Base-by-base conservation (phyloP, 2,888 invertebrate species). In the Andricus curvator region DNA sequence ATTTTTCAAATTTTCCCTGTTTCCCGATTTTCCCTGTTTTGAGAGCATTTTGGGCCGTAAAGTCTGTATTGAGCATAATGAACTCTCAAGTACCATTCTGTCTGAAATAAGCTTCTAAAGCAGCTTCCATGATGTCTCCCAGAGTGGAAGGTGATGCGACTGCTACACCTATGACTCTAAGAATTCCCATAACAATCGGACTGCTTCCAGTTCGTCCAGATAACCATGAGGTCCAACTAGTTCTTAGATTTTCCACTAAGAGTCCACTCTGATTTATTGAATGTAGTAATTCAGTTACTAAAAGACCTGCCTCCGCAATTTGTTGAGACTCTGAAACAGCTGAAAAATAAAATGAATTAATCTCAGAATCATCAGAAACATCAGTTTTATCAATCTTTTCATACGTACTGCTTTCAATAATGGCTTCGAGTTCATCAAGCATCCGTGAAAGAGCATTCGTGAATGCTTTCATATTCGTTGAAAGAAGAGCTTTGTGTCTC, bases 91-190 rank as follows among this genome's bases (percentile, higher is more conserved):
- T 89, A 94, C 94, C 93, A 86, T 92, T 93, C 84, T 93, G 94
- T 77, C 93, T 93, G 87, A 95, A 95, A 88, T 94, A 95, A 81
- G 94, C 93, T 51, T 93, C 92, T 25, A 95, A 91, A 1, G 94
- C 93, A 48, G 93, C 92, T 89, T 95, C 95, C 85, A 94, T 93
- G 9, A 95, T 88, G 77, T 93, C 93, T 22, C 94, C 94, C 13
- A 94, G 90, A 60, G 93, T 90, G 33, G 94, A 93, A 29, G 93
- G 91, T 78, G 94, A 93, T 62, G 90, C 92, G 37, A 95, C 92
- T 62, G 93, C 90, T 51, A 93, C 88, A 33, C 94, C 93, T 60
- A 94, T 88, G 11, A 93, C 93, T 79, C 93, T 90, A 33, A 95
- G 90, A 65, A 95, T 88, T 20, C 93, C 93, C 84, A 93, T 91